Percentiles rank a stretch among this genome's conserved stretches.
Conservation (phyloP, 2,888 invertebrate species). For the Microdon myrmicae region DNA sequence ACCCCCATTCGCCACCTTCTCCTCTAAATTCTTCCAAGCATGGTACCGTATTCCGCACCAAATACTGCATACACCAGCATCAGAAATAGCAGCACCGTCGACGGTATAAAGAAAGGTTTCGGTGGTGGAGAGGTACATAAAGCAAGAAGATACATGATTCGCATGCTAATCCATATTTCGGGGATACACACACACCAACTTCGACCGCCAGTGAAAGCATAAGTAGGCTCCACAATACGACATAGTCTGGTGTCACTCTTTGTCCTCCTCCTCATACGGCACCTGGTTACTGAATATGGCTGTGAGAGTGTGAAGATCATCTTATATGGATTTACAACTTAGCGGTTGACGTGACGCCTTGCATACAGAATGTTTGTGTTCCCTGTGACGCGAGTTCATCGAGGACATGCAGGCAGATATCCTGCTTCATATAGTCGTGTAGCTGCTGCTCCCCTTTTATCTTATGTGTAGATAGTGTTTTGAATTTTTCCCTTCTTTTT, state of each 20-base stretch:
- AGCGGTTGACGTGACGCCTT: conserved; percentile 49
- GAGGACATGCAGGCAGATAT: conserved; percentile 30
- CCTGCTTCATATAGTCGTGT: conserved; percentile 16
- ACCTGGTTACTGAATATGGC: conserved; percentile 19
- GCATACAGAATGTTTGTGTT: conserved; percentile 44
- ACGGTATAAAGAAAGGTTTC: too few relatives aligned
- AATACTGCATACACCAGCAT: conserved; percentile 26
- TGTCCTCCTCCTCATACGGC: not conserved
- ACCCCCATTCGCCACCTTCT: too few relatives aligned
- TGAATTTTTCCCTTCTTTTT: conserved; percentile 7
- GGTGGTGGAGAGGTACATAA: conserved; percentile 27
- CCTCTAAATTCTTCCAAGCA: conserved; percentile 38
- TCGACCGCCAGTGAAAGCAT: not conserved
- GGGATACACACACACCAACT: conserved; percentile 22
- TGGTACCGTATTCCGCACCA: conserved; percentile 17
- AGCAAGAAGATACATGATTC: conserved; percentile 49
- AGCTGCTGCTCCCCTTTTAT: conserved; percentile 7
- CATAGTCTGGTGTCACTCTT: too few relatives aligned
- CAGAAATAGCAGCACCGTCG: too few relatives aligned
- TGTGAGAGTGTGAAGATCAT: conserved; percentile 38
- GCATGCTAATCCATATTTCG: conserved; percentile 45
- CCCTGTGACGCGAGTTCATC: conserved; percentile 41
- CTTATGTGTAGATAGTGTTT: too few relatives aligned
- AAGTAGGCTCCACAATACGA: not conserved
- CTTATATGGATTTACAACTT: conserved; percentile 52